Percentiles rank a stretch among this genome's conserved stretches.
phyloP scores from a whole-genome alignment of 1,140 invertebrate species.

The Papilio xuthus region DNA sequence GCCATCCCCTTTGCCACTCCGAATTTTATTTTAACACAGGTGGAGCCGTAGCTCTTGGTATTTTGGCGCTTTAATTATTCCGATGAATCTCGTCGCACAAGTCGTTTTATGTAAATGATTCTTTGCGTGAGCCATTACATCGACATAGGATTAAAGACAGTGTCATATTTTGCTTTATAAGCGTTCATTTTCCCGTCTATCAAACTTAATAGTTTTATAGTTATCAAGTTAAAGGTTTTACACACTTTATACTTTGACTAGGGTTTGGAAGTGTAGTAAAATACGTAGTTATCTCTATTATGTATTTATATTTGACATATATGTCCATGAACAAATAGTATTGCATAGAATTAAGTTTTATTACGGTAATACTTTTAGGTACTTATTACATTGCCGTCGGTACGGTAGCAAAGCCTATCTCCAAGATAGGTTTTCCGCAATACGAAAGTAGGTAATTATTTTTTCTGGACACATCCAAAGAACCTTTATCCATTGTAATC shows the following conservation, averaged over 20 bases:
- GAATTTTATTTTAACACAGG: constrained; percentile 37
- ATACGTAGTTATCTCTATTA: neutral
- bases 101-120: constrained; percentile 51
- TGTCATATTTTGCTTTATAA: constrained; percentile 29
- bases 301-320: too few species aligned
- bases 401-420: neutral
- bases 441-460: neutral
- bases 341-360: too few species aligned
- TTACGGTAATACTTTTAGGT: too few species aligned
- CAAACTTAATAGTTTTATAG: constrained; percentile 31
- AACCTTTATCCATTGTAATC: neutral
- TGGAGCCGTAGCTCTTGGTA: constrained; percentile 39
- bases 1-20: constrained; percentile 34
- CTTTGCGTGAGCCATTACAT: constrained; percentile 44
- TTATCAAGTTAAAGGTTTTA: constrained; percentile 1
- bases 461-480: neutral
- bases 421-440: neutral
- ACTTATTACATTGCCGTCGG: neutral
- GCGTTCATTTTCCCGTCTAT: constrained; percentile 32
- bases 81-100: constrained; percentile 49
- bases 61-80: constrained; percentile 49
- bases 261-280: neutral
- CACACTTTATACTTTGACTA: neutral
- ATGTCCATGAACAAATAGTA: too few species aligned
- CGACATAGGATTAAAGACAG: constrained; percentile 39